Conservation (phyloP, 92 coral and sea anemone genomes). For the Montipora capitata region DNA sequence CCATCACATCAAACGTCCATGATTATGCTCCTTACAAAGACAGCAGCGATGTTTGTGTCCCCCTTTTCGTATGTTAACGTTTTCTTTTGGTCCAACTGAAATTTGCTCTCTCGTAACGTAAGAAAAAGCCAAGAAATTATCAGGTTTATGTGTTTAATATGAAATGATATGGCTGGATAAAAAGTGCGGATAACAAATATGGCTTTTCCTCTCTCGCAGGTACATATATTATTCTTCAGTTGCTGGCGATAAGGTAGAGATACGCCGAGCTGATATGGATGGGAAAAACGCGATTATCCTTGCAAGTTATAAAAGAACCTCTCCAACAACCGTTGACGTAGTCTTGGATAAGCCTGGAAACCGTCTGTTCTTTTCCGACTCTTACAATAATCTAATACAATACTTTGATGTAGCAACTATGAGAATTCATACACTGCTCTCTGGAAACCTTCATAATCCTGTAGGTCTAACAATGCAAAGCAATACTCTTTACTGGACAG, state of each 20-base stretch:
- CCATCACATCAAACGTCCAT: too few species aligned
- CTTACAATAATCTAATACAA: background rate
- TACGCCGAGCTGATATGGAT: slow-evolving; percentile 44
- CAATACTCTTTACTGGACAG: slow-evolving; percentile 34
- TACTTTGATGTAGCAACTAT: slow-evolving; percentile 10
- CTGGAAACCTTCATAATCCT: slow-evolving; percentile 9
- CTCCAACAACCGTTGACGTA: slow-evolving; percentile 2
- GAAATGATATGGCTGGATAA: too few species aligned
- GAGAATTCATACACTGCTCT: background rate
- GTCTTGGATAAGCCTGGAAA: slow-evolving; percentile 25
- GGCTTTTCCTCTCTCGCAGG: background rate
- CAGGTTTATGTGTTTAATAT: too few species aligned
- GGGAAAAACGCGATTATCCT: slow-evolving; percentile 24
- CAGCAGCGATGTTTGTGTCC: too few species aligned
- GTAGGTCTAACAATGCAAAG: slow-evolving; percentile 8
- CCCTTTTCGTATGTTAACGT: too few species aligned
- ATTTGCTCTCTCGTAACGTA: too few species aligned
- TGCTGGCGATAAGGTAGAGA: background rate
- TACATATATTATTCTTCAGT: slow-evolving; percentile 35
- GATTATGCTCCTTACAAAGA: too few species aligned
- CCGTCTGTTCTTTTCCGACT: slow-evolving; percentile 26
- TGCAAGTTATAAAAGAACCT: background rate
- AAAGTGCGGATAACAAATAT: too few species aligned
- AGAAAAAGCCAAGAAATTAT: too few species aligned
- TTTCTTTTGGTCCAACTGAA: too few species aligned